Conservation (phyloP, 2,888 invertebrate species). For the Scaptomyza reducta region DNA sequence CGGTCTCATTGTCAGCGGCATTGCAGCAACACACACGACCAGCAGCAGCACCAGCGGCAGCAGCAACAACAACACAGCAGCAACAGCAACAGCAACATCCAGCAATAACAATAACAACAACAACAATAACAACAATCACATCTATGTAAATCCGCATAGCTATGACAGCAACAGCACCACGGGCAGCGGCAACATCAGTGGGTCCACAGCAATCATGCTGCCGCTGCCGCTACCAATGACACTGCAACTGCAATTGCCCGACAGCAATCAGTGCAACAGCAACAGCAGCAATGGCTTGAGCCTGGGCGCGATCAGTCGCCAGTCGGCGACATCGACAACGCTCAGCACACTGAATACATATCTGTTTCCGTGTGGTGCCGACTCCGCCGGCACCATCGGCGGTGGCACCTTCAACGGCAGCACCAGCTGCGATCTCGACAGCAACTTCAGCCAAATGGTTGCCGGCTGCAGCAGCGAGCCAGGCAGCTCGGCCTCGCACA, state of each 20-base stretch:
- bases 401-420: conserved; percentile 77
- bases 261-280: conserved; percentile 37
- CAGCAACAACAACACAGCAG: conserved; percentile 43
- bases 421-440: conserved; percentile 82
- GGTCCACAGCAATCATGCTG: conserved; percentile 72
- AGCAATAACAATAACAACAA: conserved; percentile 23
- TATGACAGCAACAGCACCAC: conserved; percentile 81
- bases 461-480: conserved; percentile 69
- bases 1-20: conserved; percentile 41
- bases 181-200: conserved; percentile 72
- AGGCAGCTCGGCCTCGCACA: conserved; percentile 54
- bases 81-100: conserved; percentile 21
- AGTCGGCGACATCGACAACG: conserved; percentile 77
- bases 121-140: conserved; percentile 76
- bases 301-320: conserved; percentile 68
- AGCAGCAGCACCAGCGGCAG: not conserved
- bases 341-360: conserved; percentile 83
- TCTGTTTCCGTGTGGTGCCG: conserved; percentile 82
- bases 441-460: conserved; percentile 83
- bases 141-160: conserved; percentile 83
- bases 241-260: conserved; percentile 34
- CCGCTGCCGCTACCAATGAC: conserved; percentile 57
- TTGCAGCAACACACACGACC: conserved; percentile 62
- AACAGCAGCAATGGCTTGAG: conserved; percentile 43
- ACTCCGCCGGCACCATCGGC: conserved; percentile 76